Base-by-base conservation (phyloP, 2,113 vertebrate genomes). In the Saguinus imperator region DNA sequence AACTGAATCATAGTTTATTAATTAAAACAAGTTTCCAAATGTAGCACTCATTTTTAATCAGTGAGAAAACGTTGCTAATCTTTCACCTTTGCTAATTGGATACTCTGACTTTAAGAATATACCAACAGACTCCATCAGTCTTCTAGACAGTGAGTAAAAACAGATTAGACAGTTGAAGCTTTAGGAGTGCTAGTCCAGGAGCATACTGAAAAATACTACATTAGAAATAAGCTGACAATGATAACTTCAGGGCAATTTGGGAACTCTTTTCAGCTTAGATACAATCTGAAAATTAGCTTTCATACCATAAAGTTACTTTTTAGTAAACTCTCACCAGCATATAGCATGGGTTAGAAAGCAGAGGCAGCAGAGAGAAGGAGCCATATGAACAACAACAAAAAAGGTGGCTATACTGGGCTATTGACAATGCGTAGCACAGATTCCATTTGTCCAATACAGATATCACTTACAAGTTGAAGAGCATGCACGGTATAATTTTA, bases 211-310 rank as follows among this genome's bases (percentile, higher is more conserved):
- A 90, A 87, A 77, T 45, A 77, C 50, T 37, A 50, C 9, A 4
- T 77, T 76, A 72, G 75, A 90, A 85, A 80, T 73, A 90, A 16
- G 25, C 40, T 52, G 55, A 64, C 5, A 48, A 23, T 55, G 57
- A 83, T 57, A 61, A 87, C 25, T 79, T 77, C 21, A 61, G n/a
- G 52, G 40, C 29, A 96, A 66, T 40, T 66, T 73, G 9, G 9
- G 14, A 37, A 57, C n/a, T 70, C 82, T 70, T 84, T 94, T 91
- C 13, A 55, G 20, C 6, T 91, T 52, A 57, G 35, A 73, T 61
- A 6, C 17, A 90, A 37, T 35, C 45, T 58, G 35, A 81, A 97
- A 93, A 61, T 82, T 66, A 45, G 21, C 9, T 18, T 95, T 96
- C 45, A 50, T 9, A 32, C 25, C 20, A 9, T 29, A 76, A 92